phyloP scores from a whole-genome alignment of 2,888 invertebrate genomes.

The Brachycybe producta region DNA sequence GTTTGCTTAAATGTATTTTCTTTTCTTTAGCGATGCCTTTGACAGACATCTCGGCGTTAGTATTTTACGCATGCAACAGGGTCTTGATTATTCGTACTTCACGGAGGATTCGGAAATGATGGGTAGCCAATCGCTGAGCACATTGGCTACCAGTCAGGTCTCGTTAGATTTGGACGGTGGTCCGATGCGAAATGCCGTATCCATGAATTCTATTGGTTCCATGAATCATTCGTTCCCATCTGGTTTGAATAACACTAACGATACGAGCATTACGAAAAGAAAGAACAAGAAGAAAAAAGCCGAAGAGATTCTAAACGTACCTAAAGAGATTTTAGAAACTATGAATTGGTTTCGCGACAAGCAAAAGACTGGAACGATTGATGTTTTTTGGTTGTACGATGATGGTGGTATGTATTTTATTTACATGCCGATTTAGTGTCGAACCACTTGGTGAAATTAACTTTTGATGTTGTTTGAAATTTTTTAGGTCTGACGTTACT shows the following conservation, averaged over 20 bases:
- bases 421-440: neutral
- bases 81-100: conserved; percentile 52
- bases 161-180: neutral
- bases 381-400: conserved; percentile 26
- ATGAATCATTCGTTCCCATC: neutral
- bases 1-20: neutral
- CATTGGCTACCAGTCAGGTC: neutral
- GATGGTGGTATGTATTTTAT: conserved; percentile 21
- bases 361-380: conserved; percentile 22
- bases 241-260: neutral
- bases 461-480: neutral
- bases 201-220: conserved; percentile 2
- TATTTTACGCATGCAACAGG: conserved; percentile 72
- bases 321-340: conserved; percentile 15
- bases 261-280: neutral
- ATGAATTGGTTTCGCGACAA: conserved; percentile 17
- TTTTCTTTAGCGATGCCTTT: conserved; percentile 60
- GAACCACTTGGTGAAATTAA: neutral
- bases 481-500: conserved; percentile 56
- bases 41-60: conserved; percentile 88
- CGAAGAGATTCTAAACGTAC: conserved; percentile 12
- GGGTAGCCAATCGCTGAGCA: neutral
- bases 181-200: neutral
- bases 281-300: conserved; percentile 16
- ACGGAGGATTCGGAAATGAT: conserved; percentile 11